Conservation (phyloP, 2,888 invertebrate species). For the Ectropis crepuscularia region DNA sequence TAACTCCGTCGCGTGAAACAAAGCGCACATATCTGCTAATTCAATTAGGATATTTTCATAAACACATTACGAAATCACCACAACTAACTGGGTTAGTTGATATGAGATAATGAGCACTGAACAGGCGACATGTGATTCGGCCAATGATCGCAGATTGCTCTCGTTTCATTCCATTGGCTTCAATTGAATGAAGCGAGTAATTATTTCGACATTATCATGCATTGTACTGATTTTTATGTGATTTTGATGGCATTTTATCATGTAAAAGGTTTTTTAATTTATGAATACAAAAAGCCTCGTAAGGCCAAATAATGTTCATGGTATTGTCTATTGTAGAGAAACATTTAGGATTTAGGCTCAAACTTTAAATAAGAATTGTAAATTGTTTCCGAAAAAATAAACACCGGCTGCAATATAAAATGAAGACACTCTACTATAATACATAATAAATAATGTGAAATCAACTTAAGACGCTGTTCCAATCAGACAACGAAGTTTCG, state of each 20-base stretch:
- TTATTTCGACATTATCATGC: slow-evolving; percentile 51
- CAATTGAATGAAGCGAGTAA: slow-evolving; percentile 70
- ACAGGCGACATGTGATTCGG: slow-evolving; percentile 64
- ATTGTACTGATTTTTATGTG: slow-evolving; percentile 23
- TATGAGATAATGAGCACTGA: slow-evolving; percentile 55
- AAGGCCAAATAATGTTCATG: too few relatives aligned
- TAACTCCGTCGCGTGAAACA: slow-evolving; percentile 3
- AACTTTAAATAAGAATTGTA: too few relatives aligned
- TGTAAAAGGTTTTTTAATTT: not conserved
- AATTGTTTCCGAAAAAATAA: too few relatives aligned
- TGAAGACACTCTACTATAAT: too few relatives aligned
- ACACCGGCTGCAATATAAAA: too few relatives aligned
- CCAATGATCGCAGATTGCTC: slow-evolving; percentile 67
- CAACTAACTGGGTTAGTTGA: slow-evolving; percentile 43
- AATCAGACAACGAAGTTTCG: too few relatives aligned
- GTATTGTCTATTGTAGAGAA: too few relatives aligned
- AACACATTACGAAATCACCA: slow-evolving; percentile 28
- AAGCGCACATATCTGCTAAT: slow-evolving; percentile 17
- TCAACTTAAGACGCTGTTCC: too few relatives aligned
- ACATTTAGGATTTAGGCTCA: too few relatives aligned
- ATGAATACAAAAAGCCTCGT: too few relatives aligned
- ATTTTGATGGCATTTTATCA: slow-evolving; percentile 13
- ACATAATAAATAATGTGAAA: too few relatives aligned
- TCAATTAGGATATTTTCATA: slow-evolving; percentile 16
- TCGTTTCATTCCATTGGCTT: slow-evolving; percentile 63